Percentiles rank a stretch among this genome's conserved stretches.
These are phyloP conservation scores for Creontiades dilutus DNA, from an alignment of 2,888 invertebrate species.

Conservation along the genomic window DNA sequence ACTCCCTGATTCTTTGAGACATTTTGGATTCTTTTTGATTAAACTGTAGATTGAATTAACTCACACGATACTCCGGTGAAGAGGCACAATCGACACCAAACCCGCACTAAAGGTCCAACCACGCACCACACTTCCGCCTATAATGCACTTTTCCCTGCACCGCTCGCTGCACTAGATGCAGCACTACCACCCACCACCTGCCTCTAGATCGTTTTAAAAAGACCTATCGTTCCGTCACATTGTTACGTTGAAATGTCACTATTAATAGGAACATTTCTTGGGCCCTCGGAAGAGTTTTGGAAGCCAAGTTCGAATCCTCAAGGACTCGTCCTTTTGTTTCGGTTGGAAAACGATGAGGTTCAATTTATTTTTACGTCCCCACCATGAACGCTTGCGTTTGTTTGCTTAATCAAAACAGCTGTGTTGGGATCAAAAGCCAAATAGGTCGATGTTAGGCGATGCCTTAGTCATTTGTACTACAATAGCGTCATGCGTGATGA, in stretches of 20 bases:
- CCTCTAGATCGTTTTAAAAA: not conserved
- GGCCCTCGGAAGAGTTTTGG: slow-evolving; percentile 23
- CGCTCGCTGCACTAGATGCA: slow-evolving; percentile 12
- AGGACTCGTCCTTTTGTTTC: slow-evolving; percentile 54
- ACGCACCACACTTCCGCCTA: not conserved
- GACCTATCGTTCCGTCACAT: not conserved
- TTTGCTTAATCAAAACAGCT: slow-evolving; percentile 39
- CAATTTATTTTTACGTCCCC: slow-evolving; percentile 34
- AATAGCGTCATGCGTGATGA: not conserved
- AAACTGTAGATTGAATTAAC: not conserved
- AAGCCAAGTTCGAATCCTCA: slow-evolving; percentile 71
- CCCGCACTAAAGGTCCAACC: not conserved
- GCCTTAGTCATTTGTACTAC: not conserved
- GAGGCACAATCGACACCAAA: not conserved
- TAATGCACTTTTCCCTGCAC: slow-evolving; percentile 30
- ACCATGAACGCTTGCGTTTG: not conserved
- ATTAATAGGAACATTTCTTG: slow-evolving; percentile 72
- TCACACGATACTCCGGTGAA: not conserved
- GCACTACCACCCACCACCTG: slow-evolving; percentile 8
- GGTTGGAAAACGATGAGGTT: slow-evolving; percentile 24
- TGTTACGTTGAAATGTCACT: slow-evolving; percentile 34
- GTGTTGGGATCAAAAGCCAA: not conserved
- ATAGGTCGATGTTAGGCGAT: not conserved
- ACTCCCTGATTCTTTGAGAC: slow-evolving; percentile 61
- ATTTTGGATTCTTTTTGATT: slow-evolving; percentile 42